phyloP scores from a whole-genome alignment of 2,797 vertebrate species.

The Odontamblyopus lacepedii region DNA sequence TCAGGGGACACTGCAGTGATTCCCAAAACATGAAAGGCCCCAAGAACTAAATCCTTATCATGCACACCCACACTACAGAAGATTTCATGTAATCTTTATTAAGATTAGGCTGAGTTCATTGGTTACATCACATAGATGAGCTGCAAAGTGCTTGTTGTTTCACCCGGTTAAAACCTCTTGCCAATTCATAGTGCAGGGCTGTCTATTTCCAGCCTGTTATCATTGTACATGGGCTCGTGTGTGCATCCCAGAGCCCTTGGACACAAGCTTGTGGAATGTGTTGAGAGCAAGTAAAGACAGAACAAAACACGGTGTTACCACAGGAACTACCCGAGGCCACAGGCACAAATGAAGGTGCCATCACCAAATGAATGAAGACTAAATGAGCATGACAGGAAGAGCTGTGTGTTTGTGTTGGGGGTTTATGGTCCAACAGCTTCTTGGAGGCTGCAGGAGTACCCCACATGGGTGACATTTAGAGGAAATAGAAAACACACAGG shows the following conservation, averaged over 20 bases:
- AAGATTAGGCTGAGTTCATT: slow-evolving; percentile 1
- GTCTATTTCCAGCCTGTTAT: slow-evolving; percentile 56
- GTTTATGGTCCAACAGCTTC: slow-evolving; percentile 4
- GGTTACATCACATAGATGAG: neutral
- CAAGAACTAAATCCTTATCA: slow-evolving; percentile 9
- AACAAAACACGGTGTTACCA: slow-evolving; percentile 74
- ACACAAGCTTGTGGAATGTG: slow-evolving; percentile 74
- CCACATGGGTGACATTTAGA: slow-evolving; percentile 31
- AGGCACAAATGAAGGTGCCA: slow-evolving; percentile 36
- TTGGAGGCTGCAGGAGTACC: slow-evolving; percentile 20
- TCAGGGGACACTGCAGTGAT: neutral
- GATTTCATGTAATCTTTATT: neutral
- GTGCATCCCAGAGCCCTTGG: slow-evolving; percentile 66
- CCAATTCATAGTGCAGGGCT: slow-evolving; percentile 42
- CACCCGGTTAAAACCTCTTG: slow-evolving; percentile 32
- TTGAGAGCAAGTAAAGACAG: slow-evolving; percentile 54
- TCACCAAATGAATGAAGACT: slow-evolving; percentile 22
- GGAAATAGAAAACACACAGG: slow-evolving; percentile 49
- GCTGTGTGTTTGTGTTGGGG: neutral
- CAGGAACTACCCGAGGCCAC: slow-evolving; percentile 65
- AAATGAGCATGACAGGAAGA: slow-evolving; percentile 12
- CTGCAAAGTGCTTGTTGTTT: slow-evolving; percentile 5
- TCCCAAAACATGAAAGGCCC: slow-evolving; percentile 8
- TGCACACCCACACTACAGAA: neutral
- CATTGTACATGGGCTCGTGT: slow-evolving; percentile 27